Evolutionary conservation across 2,113 vertebrate species (phyloP), one percentile per base, ranked within the genome.

Genomic region (Scomber japonicus): DNA sequence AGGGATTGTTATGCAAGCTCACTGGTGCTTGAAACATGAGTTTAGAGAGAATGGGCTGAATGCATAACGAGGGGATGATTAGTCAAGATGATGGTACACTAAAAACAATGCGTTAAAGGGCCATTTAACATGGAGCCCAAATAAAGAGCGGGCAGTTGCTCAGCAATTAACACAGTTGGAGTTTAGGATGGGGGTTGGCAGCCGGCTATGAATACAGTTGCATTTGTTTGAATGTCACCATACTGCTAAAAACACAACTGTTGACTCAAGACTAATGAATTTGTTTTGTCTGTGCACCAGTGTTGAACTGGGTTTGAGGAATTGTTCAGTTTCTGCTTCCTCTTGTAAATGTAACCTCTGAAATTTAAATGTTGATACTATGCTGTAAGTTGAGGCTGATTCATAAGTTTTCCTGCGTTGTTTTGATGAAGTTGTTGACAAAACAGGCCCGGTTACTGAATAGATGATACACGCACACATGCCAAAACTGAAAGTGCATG

Each of bases 1-100:
- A 84, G 60, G 65, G 81, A 82, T 90, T 89, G 88, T 87, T 83
- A 82, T 71, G 71, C 62, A n/a, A 65, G 74, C 67, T 57, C 16
- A 31, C 48, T 55, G 71, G 45, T 68, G 79, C 78, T 79, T 80
- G 17, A 81, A 85, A 90, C 76, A 27, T 62, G 48, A 45, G 31
- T 19, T 80, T 60, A 15, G 71, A 59, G 55, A 50, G 53, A 86
- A 65, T 59, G 73, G 55, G 68, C 70, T 74, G 75, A 79, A 82
- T 64, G 78, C 56, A 55, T 92, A 90, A 93, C 27, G 67, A 90
- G 79, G 57, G 74, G 86, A 24, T 89, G 70, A 85, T 86, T 82
- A 86, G 69, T 61, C 65, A 46, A 46, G 80, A 81, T 67, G 57
- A 81, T 11, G 45, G 60, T 71, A 14, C 45, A 30, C 67, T 71